phyloP scores from a whole-genome alignment of 2,113 vertebrate genomes.

The Corythornis vintsioides region DNA sequence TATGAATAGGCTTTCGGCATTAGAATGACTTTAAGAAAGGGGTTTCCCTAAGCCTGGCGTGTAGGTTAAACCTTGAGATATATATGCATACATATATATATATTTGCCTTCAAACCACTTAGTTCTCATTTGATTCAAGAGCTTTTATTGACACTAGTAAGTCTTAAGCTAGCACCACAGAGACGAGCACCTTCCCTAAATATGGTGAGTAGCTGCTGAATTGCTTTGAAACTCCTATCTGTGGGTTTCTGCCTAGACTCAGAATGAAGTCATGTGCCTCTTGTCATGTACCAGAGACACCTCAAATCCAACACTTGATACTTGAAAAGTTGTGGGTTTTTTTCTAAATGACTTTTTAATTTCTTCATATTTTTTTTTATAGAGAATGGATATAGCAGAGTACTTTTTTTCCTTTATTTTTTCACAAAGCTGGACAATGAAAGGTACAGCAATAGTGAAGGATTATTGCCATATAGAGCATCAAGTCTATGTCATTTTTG shows the following conservation, averaged over 20 bases:
- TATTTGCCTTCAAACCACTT: conserved; percentile 61
- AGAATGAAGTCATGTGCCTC: not conserved
- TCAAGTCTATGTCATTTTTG: not conserved
- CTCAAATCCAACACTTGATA: not conserved
- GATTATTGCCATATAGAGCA: not conserved
- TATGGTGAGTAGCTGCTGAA: conserved; percentile 68
- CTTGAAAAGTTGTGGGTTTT: not conserved
- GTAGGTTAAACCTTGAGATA: conserved; percentile 71
- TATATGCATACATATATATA: not conserved
- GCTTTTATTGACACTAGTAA: not conserved
- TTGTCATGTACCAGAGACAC: not conserved
- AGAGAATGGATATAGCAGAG: not conserved
- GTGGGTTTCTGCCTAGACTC: not conserved
- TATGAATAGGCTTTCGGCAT: conserved; percentile 49
- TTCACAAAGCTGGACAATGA: not conserved
- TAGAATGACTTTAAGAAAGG: conserved; percentile 69
- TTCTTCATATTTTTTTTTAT: not conserved
- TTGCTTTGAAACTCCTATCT: not conserved
- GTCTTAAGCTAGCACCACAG: not conserved
- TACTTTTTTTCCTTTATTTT: not conserved
- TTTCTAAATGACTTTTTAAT: not conserved
- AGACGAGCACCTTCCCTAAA: not conserved
- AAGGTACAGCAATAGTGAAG: not conserved
- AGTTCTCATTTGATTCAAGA: conserved; percentile 70
- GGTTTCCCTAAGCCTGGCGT: conserved; percentile 73